These are phyloP conservation scores for Cantharis flavilabris DNA, from an alignment of 2,888 invertebrate species.

Conservation along the genomic window DNA sequence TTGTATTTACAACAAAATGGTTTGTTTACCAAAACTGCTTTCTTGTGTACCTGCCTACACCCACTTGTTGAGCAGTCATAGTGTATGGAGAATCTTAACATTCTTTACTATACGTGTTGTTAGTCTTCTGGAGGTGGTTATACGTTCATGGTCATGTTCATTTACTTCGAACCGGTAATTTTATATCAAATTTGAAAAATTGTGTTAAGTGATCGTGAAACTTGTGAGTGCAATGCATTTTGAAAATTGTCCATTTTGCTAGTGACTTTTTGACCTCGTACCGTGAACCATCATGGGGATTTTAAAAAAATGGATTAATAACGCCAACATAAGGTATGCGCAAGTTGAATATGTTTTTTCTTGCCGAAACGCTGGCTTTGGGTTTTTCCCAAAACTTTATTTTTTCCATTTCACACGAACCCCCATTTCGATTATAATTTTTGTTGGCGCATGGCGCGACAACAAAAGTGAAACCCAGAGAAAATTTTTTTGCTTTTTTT, in stretches of 20 bases:
- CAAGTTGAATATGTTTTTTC: not conserved
- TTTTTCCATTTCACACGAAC: no score
- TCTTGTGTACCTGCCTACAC: slow-evolving; percentile 40
- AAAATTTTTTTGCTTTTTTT: not conserved
- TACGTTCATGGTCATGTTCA: slow-evolving; percentile 31
- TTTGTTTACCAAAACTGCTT: slow-evolving; percentile 32
- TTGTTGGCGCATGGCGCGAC: not conserved
- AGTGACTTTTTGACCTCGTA: not conserved
- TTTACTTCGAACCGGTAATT: not conserved
- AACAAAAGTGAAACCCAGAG: not conserved
- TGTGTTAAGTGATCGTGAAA: not conserved
- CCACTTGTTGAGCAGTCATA: slow-evolving; percentile 36
- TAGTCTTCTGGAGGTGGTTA: slow-evolving; percentile 28
- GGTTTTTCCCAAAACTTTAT: not conserved
- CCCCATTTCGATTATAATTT: no score
- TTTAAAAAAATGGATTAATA: slow-evolving; percentile 3
- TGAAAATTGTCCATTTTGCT: not conserved
- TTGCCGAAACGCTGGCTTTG: not conserved
- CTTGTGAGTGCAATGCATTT: not conserved
- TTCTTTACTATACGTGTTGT: slow-evolving; percentile 23
- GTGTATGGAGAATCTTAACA: slow-evolving; percentile 34
- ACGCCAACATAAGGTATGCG: not conserved
- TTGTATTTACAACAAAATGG: slow-evolving; percentile 2
- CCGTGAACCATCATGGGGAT: not conserved
- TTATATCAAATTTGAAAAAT: not conserved